These are phyloP conservation scores for Scyliorhinus canicula DNA, from an alignment of 2,797 vertebrate genomes.

Conservation along the genomic window DNA sequence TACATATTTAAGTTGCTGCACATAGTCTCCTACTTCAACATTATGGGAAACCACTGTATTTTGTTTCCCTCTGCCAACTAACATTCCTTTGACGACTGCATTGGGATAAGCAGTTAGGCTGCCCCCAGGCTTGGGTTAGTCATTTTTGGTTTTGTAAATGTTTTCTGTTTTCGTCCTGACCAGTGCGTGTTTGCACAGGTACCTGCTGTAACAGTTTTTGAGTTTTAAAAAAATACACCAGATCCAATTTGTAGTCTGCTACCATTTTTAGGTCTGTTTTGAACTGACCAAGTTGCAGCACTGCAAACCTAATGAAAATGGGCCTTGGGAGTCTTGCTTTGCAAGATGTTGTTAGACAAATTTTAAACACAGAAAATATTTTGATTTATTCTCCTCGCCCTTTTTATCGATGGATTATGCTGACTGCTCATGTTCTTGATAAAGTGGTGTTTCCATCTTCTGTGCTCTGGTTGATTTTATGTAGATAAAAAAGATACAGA, in stretches of 20 bases:
- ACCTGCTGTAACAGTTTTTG: neutral
- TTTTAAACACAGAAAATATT: neutral
- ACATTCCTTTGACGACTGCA: neutral
- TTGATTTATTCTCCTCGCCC: neutral
- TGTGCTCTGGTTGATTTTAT: neutral
- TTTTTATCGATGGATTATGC: neutral
- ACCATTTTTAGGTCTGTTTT: neutral
- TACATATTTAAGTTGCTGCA: conserved; percentile 22
- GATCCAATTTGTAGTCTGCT: neutral
- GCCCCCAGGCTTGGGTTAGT: neutral
- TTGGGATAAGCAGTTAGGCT: neutral
- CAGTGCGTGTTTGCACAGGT: neutral
- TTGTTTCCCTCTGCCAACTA: neutral
- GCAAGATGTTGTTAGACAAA: neutral
- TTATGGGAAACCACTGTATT: neutral
- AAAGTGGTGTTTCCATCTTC: neutral
- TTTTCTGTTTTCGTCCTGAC: neutral
- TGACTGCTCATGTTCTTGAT: neutral
- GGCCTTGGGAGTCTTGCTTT: neutral
- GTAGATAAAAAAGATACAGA: neutral
- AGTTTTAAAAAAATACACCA: neutral
- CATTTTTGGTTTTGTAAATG: neutral
- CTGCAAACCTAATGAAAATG: neutral
- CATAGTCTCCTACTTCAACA: neutral
- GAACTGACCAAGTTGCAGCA: neutral